Conservation (phyloP, 2,797 vertebrate species). For the Poliocrania exsul region DNA sequence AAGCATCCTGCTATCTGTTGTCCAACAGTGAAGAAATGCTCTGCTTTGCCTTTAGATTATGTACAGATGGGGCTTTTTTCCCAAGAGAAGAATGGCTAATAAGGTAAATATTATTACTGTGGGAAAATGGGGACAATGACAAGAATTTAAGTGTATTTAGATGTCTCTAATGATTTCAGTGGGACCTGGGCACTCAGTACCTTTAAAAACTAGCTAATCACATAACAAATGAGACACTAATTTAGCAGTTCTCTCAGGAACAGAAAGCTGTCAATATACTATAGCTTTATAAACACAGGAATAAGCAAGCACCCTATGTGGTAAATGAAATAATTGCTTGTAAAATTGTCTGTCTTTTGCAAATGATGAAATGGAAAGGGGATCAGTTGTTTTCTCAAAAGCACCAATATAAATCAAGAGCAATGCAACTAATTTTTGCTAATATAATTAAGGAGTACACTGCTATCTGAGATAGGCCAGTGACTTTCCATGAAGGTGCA, state of each 20-base stretch:
- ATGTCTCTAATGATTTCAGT: conserved; percentile 7
- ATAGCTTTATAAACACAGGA: neutral
- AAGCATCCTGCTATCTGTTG: conserved; percentile 41
- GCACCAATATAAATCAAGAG: neutral
- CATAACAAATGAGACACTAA: conserved; percentile 1
- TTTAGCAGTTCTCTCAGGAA: neutral
- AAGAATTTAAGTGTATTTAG: conserved; percentile 15
- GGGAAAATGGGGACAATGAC: neutral
- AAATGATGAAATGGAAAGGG: neutral
- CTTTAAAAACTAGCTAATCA: conserved; percentile 24
- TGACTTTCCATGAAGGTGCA: neutral
- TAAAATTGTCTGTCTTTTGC: neutral
- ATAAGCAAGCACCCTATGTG: neutral
- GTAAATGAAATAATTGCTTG: neutral
- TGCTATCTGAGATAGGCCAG: neutral
- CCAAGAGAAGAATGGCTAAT: neutral
- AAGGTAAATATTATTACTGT: neutral
- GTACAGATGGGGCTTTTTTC: conserved; percentile 12
- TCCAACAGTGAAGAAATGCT: conserved; percentile 9
- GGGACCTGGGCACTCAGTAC: neutral
- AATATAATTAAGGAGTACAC: neutral
- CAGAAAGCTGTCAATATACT: neutral
- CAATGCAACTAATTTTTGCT: neutral
- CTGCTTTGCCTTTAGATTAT: conserved; percentile 38
- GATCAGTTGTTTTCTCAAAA: neutral